These are phyloP conservation scores for Cephus rjabovi DNA, from an alignment of 2,888 invertebrate species.

Conservation along the genomic window DNA sequence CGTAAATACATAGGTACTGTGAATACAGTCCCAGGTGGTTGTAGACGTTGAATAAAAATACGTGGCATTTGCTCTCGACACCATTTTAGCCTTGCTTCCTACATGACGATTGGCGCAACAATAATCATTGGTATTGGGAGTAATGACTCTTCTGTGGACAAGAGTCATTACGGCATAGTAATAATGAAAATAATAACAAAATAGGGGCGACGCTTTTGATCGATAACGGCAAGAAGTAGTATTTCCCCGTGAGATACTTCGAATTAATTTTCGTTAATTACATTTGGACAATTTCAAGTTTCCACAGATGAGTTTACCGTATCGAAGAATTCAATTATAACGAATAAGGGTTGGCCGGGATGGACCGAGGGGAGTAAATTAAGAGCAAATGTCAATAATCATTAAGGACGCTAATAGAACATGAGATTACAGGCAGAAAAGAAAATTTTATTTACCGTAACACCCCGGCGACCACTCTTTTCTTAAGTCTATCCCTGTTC, in stretches of 20 bases:
- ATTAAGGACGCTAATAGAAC: not conserved
- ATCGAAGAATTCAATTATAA: not conserved
- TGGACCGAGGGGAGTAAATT: not conserved
- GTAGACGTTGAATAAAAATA: not conserved
- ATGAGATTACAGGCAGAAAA: not conserved
- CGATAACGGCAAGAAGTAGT: not conserved
- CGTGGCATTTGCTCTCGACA: not conserved
- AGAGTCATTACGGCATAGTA: not conserved
- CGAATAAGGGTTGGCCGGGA: not conserved
- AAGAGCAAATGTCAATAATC: not conserved
- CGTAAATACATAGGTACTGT: not conserved
- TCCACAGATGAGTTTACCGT: not conserved
- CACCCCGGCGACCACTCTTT: not conserved
- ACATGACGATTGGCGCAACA: slow-evolving; percentile 31
- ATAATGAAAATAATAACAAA: not conserved
- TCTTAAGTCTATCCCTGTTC: not conserved
- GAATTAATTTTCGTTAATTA: not conserved
- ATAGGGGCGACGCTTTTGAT: not conserved
- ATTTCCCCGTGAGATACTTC: not conserved
- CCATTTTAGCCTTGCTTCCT: slow-evolving; percentile 43
- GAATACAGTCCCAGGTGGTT: not conserved
- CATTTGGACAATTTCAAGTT: not conserved
- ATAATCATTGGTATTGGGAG: not conserved
- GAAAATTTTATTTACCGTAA: not conserved
- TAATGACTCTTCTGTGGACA: not conserved